These are phyloP conservation scores for Spongilla lacustris DNA, from an alignment of 37 sponge, comb jelly and placozoan genomes.

Conservation along the genomic window DNA sequence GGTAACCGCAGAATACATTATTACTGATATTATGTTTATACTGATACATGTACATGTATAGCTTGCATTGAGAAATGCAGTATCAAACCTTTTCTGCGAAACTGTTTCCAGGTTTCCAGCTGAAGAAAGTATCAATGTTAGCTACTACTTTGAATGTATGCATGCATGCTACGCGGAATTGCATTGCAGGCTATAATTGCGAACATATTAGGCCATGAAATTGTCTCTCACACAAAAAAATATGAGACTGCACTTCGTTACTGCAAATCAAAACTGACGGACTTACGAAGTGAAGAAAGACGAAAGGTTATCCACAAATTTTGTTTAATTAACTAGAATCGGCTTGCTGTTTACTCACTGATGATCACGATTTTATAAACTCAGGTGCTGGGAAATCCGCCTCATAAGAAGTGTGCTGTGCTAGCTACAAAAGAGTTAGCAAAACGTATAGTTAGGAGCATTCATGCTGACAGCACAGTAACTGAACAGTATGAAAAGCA, in stretches of 20 bases:
- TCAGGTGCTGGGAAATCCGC: constrained; percentile 1
- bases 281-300: constrained; percentile 1
- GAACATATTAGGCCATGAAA: neutral
- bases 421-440: neutral
- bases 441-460: neutral
- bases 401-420: constrained; percentile 1
- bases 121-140: neutral
- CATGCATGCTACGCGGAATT: neutral
- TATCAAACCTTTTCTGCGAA: constrained; percentile 1
- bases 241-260: neutral
- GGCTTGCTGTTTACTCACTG: neutral
- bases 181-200: neutral
- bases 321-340: neutral
- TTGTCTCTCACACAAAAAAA: neutral
- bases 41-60: neutral
- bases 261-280: neutral
- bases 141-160: neutral
- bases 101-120: neutral
- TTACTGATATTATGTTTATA: neutral
- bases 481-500: neutral
- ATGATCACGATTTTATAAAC: neutral
- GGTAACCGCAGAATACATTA: neutral
- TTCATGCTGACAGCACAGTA: constrained; percentile 1
- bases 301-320: neutral
- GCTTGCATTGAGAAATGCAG: neutral